Base-by-base conservation (phyloP, 2,888 invertebrate species). In the Tanypteryx hageni region DNA sequence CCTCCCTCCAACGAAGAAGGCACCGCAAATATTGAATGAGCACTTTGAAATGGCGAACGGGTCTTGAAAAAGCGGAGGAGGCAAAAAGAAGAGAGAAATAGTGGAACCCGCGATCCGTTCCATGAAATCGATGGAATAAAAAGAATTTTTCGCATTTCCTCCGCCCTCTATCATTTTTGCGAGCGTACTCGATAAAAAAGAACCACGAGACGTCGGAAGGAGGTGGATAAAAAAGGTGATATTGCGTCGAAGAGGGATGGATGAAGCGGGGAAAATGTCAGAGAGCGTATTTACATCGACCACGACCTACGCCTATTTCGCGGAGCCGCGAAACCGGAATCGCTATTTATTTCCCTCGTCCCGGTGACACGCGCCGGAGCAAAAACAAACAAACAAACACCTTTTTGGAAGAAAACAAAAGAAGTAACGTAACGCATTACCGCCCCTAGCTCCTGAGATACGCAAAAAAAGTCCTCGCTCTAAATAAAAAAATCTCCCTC, bases 321-420 rank as follows among this genome's bases (percentile, higher is more conserved):
- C 76, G 76, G 64, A 64, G 64, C 44, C 44, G 44, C 44, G 44
- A 44, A 44, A 64, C 68, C 68, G 68, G 22, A 68, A 18, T 22
- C 18, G 76, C 76, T 22, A 22, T 76, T 76, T 76, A 76, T 76
- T 76, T 76, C 76, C 27, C 27, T 76, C 22, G 76, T 76, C 27
- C 76, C 27, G 76, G 22, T 22, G 76, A 76, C 76, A 76, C 22
- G 22, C 4, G 76, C 27, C 76, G 1, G 76, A 76, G 76, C 22
- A 76, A 76, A 76, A 76, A 76, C 76, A 22, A 76, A 76, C 76
- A 76, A 76, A 27, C 76, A n/a, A n/a, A 27, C 76, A 44, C 44
- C 44, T 27, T 13, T 76, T 76, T 27, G 76, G 27, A 76, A 76
- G 22, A 22, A 27, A 27, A 76, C 76, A 76, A 76, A 76, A 76